phyloP scores from a whole-genome alignment of 2,888 invertebrate species.

The Conops quadrifasciatus region DNA sequence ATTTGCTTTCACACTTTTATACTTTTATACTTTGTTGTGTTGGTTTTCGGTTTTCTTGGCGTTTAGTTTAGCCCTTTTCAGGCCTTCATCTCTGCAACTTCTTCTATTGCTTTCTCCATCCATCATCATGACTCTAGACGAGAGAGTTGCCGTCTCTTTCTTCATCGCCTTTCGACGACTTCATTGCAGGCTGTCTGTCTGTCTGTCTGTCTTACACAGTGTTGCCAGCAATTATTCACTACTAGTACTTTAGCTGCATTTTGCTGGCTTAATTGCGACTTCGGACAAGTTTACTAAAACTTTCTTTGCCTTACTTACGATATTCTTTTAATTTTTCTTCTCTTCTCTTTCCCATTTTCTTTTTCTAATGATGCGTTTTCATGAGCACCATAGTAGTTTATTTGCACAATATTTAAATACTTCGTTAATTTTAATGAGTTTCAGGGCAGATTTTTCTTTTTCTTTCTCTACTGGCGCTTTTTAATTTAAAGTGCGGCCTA shows the following conservation, averaged over 20 bases:
- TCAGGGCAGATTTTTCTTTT: slow-evolving; percentile 36
- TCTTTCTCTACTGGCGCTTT: neutral
- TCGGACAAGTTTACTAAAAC: slow-evolving; percentile 25
- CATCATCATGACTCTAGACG: too few relatives aligned
- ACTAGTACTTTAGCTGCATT: slow-evolving; percentile 18
- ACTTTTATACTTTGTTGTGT: too few relatives aligned
- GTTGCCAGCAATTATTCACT: slow-evolving; percentile 29
- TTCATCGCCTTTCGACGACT: neutral
- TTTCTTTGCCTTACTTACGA: neutral
- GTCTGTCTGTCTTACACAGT: neutral
- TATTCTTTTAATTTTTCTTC: slow-evolving; percentile 6
- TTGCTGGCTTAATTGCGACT: slow-evolving; percentile 21
- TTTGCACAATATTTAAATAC: slow-evolving; percentile 39
- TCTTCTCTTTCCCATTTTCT: neutral
- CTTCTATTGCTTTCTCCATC: too few relatives aligned
- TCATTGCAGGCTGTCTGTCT: too few relatives aligned
- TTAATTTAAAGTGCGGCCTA: neutral
- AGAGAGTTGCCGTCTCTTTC: neutral
- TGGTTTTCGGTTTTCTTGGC: too few relatives aligned
- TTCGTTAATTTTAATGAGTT: slow-evolving; percentile 32
- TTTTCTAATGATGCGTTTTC: slow-evolving; percentile 17
- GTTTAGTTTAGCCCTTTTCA: too few relatives aligned
- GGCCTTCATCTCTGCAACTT: too few relatives aligned
- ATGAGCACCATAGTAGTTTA: slow-evolving; percentile 8
- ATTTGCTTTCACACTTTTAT: too few relatives aligned